Evolutionary conservation across 2,888 invertebrate species (phyloP), one percentile per base, ranked within the genome.

Genomic region (Athripsodes cinereus): DNA sequence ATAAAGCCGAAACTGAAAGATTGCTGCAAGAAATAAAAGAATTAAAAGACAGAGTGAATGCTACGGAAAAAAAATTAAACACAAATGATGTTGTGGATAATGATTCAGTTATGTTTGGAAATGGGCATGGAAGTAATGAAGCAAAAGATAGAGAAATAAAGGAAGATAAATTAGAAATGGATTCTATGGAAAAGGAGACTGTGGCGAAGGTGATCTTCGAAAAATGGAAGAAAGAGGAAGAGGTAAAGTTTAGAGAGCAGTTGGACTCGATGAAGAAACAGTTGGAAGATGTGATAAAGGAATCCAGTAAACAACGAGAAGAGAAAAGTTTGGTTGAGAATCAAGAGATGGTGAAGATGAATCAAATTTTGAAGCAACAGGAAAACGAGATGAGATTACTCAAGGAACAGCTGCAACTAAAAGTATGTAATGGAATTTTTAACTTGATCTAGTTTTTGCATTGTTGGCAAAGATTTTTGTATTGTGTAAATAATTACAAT

Each of bases 11-110:
- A 68, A 83, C 84, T 1, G 81, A 81, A 46, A 85, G 83, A 68
- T 70, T 89, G 58, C 80, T 84, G 56, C 71, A 80, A 48, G 85
- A 85, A 68, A 83, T 85, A 40, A 85, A 85, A 66, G 79, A 80
- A 35, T 67, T 85, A 8, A 85, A 85, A 66, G 83, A 85, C 64
- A 73, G 83, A 20, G 68, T 85, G 1, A 85, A 83, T 68, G 74
- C 73, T 48, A 80, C 84, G 0, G 85, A 85, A 65, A 78, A 76
- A 59, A 72, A 79, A 8, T 77, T 84, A 54, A 69, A 69, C 35
- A 53, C 10, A 68, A 65, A 53, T n/a, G 57, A 52, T 2, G 40
- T n/a, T 13, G 10, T 46, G 6, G 46, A 52, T 31, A 46, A 46
- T 16, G 20, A 47, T 21, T 13, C 19, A 19, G 21, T 18, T 10